Evolutionary conservation across 2,113 vertebrate genomes (phyloP), one percentile per base, ranked within the genome.

Genomic region (Prinia subflava): DNA sequence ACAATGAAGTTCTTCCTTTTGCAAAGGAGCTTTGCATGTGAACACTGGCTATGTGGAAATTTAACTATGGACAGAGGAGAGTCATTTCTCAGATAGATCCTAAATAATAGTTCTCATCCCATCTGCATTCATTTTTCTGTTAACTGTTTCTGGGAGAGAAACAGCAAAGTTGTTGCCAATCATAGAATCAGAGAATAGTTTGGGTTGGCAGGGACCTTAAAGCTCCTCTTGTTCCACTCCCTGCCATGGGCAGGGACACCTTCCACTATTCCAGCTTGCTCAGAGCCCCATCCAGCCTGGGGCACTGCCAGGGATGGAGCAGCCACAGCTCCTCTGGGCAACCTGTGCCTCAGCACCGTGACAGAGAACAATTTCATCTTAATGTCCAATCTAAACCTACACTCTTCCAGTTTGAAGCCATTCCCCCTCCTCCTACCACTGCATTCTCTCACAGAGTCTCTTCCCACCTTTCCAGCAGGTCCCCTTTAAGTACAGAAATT

Each of bases 271-370:
- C 11, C 42, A 64, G 39, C 1, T 25, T 35, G 6, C 15, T 70
- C 62, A 2, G 5, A 85, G 37, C 4, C 19, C 22, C 13, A 11
- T 37, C 68, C 44, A 42, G 0, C 30, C 37, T 59, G 55, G 37
- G 5, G 19, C n/a, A 33, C 15, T 76, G 0, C 30, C 49, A 70
- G 30, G 13, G 30, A 63, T 44, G 24, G 30, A 8, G 7, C 21
- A 69, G 19, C 37, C 55, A 18, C 37, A 85, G 15, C 37, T 41
- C 6, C 60, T 46, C 49, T 68, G 47, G 53, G 20, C 7, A 92
- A 0, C 12, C 12, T 75, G 33, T 44, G 31, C 42, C 19, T 77
- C n/a, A 3, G 0, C 46, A 47, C 3, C 10, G n/a, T 19, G 7
- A 46, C 11, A 52, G 62, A 6, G 6, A 70, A 53, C 2, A n/a